Conservation (phyloP, 2,113 vertebrate species). For the Anser brachyrhynchus region DNA sequence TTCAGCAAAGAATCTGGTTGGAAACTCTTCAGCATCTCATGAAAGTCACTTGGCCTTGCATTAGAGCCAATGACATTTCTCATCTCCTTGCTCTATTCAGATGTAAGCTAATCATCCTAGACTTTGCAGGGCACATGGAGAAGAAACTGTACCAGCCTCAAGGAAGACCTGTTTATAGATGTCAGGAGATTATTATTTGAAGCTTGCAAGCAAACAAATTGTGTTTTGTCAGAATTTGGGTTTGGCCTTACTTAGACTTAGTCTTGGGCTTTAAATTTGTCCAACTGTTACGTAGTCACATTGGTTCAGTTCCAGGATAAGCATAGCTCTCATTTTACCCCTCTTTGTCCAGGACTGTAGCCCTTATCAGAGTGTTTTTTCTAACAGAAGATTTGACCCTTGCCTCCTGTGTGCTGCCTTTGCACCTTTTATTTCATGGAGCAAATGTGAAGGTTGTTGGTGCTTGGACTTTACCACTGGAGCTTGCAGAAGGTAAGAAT, state of each 20-base stretch:
- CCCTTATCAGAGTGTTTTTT: background rate
- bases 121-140: background rate
- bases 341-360: background rate
- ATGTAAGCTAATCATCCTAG: background rate
- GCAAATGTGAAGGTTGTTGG: background rate
- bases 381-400: background rate
- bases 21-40: background rate
- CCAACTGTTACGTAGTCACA: background rate
- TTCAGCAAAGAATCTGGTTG: background rate
- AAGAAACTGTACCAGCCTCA: background rate
- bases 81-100: background rate
- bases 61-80: background rate
- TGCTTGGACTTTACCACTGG: background rate
- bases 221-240: background rate
- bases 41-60: background rate
- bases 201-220: background rate
- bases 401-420: background rate
- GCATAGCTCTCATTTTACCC: background rate
- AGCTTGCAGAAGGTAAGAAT: background rate
- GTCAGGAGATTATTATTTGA: background rate
- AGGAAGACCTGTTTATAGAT: background rate
- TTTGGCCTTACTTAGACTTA: background rate
- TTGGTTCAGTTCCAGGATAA: background rate
- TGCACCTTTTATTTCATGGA: background rate
- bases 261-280: background rate